Base-by-base conservation (phyloP, 2,888 invertebrate species). In the Diadegma fenestrale region DNA sequence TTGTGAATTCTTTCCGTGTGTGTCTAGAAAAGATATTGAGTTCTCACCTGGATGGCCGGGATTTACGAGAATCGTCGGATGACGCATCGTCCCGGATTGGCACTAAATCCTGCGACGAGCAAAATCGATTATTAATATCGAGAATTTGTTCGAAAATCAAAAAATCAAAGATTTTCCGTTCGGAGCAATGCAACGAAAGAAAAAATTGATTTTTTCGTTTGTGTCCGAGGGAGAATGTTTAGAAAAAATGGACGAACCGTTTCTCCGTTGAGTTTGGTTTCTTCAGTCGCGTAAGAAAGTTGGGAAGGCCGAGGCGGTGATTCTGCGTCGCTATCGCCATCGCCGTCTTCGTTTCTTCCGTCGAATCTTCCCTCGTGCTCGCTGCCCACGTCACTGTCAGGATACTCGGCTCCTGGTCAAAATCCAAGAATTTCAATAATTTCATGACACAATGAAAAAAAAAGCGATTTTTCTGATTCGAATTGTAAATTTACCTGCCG, bases 271-370 rank as follows among this genome's bases (percentile, higher is more conserved):
- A 94, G 88, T 93, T 94, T 89, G 91, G 94, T 92, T 93, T 95
- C 90, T 91, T 93, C 94, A 87, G 93, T 92, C 71, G 92, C 77
- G 72, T 90, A 90, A 1, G 90, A 88, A 41, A 89, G 84, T 77
- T 89, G 89, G 48, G 90, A 89, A 51, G 89, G 82, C 30, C 90
- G 87, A 71, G 89, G 92, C 76, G 89, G 91, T 87, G 89, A 92
- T 86, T 95, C 95, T 7, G 94, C 94, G 88, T 96, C 96, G 86
- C 95, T 95, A 86, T 96, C 96, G 84, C 95, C 96, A 88, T 96
- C 96, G 61, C 94, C 95, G 89, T 95, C 95, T 88, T 95, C 95
- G 85, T 95, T 95, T 84, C 94, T 94, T 78, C 94, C 92, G 87
- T 94, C 92, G 89, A 90, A 92, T 93, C 93, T 93, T 78, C 94